Evolutionary conservation across 1,140 invertebrate species (phyloP), one percentile per base, ranked within the genome.

Genomic region (Carposina sasakii): DNA sequence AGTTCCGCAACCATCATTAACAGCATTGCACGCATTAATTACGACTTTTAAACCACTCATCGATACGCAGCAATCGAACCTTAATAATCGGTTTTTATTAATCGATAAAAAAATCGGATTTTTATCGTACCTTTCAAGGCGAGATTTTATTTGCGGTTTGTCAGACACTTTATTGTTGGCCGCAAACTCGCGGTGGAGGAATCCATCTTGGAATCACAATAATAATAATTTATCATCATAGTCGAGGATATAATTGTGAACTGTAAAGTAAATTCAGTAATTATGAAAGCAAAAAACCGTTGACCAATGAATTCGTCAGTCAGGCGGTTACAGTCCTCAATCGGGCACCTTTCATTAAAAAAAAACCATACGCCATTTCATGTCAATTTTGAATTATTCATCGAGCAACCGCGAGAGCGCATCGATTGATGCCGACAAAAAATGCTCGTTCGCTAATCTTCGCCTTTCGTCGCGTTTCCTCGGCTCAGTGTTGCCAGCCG

Each of bases 321-420:
- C n/a, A 83, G 77, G 71, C 76, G 76, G 76, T 81, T 79, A 81
- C 79, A 81, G 77, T 81, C 77, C 79, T 83, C 79, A 83, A 83
- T 83, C 77, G 79, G 76, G 77, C 79, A 83, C 79, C 79, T 83
- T 83, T 81, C 75, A 75, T 81, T 83, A 76, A 79, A 81, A 83
- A 71, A 33, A 83, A 78, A 76, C 77, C 77, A 83, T 83, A 83
- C 79, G 79, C 79, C 79, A 83, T 83, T 83, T 83, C 79, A 83
- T 83, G 79, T 81, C 79, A 83, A 83, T 83, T 83, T 79, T 83
- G 79, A 83, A 83, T 83, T 79, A 83, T 83, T 83, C 79, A 83
- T 83, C 57, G 76, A 75, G 73, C 76, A 74, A 83, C 79, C 81
- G 76, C 77, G 73, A 72, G 76, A 73, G 76, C 79, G 79, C 77